phyloP scores from a whole-genome alignment of 2,113 vertebrate species.

The Aix galericulata region DNA sequence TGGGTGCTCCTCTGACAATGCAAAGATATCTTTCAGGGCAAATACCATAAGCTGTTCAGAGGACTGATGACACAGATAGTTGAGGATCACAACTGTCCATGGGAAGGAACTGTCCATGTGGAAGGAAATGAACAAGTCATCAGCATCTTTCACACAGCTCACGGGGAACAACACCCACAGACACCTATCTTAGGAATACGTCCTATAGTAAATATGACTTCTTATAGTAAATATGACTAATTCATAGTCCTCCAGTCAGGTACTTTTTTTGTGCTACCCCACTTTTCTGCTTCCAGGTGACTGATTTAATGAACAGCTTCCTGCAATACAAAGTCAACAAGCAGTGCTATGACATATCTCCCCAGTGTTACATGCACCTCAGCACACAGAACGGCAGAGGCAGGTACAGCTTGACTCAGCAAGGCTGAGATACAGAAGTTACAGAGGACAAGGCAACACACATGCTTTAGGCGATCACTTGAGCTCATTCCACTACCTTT shows the following conservation, averaged over 20 bases:
- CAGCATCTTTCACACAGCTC: constrained; percentile 23
- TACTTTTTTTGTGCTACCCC: not conserved
- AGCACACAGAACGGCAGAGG: not conserved
- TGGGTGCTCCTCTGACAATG: not conserved
- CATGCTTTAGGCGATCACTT: not conserved
- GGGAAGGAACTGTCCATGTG: not conserved
- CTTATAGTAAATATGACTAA: constrained; percentile 59
- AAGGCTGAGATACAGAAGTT: not conserved
- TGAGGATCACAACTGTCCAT: not conserved
- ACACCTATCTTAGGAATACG: constrained; percentile 27
- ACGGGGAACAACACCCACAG: not conserved
- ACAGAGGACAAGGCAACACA: not conserved
- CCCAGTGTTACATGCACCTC: not conserved
- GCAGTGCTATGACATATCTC: not conserved
- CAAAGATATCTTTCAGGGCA: not conserved
- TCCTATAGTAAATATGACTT: constrained; percentile 35
- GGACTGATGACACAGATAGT: not conserved
- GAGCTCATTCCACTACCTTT: not conserved
- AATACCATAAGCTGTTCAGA: not conserved
- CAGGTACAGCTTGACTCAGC: not conserved
- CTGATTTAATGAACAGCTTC: constrained; percentile 31
- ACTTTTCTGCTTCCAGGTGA: not conserved
- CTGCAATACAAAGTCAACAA: not conserved
- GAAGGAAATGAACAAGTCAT: not conserved
- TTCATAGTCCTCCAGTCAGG: constrained; percentile 1